A percentile compares a stretch with the other conserved stretches of the same genome.
Evolutionary conservation across 2,113 vertebrate genomes (phyloP).

Genomic region (Pygoscelis adeliae): DNA sequence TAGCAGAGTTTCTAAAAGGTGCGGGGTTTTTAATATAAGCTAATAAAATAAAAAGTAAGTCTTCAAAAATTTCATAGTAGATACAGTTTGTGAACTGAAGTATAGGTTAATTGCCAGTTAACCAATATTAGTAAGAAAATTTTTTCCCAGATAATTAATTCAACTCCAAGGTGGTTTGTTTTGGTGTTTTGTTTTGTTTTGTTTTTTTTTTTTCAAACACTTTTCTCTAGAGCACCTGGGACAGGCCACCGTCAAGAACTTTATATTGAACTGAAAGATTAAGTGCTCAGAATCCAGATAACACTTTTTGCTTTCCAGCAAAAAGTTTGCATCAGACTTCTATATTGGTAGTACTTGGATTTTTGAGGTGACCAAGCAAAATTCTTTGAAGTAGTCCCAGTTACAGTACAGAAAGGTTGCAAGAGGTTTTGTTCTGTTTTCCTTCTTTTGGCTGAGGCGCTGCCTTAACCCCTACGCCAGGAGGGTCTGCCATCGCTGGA

Average conservation of each 20-base stretch:
- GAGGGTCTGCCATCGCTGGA: background rate
- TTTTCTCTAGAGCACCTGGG: background rate
- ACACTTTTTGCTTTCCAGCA: background rate
- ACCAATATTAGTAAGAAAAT: background rate
- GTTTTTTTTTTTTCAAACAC: background rate
- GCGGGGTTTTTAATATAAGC: background rate
- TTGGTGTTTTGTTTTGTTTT: background rate
- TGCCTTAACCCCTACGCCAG: background rate
- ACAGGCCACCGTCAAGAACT: background rate
- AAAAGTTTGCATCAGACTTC: background rate
- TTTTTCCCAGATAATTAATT: background rate
- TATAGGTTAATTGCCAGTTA: background rate
- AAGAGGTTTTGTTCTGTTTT: background rate
- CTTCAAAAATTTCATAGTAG: background rate
- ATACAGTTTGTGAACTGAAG: background rate
- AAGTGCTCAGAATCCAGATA: background rate
- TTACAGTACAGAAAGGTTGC: background rate
- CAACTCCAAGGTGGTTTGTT: background rate
- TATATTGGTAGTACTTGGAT: background rate
- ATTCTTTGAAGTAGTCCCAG: background rate
- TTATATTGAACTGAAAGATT: background rate
- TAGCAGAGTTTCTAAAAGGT: background rate
- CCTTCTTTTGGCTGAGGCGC: background rate
- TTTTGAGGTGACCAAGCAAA: background rate
- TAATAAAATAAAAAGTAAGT: background rate